These are phyloP conservation scores for Hemicrepidius hirtus DNA, from an alignment of 2,888 invertebrate species.

Conservation along the genomic window DNA sequence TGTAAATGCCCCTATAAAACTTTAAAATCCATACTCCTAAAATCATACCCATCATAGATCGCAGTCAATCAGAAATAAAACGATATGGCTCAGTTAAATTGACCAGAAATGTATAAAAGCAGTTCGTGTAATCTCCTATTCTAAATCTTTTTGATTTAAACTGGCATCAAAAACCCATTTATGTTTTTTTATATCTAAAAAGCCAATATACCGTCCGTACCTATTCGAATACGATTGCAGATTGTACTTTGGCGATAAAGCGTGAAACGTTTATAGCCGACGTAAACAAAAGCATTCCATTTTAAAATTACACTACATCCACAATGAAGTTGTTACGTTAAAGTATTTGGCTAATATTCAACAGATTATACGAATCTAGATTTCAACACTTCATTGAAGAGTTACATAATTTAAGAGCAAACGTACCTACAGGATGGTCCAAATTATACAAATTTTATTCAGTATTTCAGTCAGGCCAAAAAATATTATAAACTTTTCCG, in stretches of 20 bases:
- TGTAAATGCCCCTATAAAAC: constrained; percentile 42
- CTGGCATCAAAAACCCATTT: constrained; percentile 49
- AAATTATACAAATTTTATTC: too few species aligned
- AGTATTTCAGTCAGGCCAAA: too few species aligned
- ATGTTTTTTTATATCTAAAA: constrained; percentile 45
- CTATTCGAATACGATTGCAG: constrained; percentile 31
- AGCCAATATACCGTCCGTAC: constrained; percentile 36
- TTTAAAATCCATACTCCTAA: constrained; percentile 40
- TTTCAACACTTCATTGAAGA: too few species aligned
- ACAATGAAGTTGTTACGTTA: too few species aligned
- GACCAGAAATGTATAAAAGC: constrained; percentile 56
- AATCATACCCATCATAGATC: constrained; percentile 54
- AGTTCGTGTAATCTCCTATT: constrained; percentile 39
- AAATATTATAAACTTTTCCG: too few species aligned
- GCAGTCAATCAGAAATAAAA: constrained; percentile 61
- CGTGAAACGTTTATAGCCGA: background rate
- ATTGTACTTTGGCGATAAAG: constrained; percentile 43
- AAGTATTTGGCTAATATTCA: too few species aligned
- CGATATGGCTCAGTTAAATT: constrained; percentile 62
- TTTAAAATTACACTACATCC: too few species aligned
- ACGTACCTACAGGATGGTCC: too few species aligned
- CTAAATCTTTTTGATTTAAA: constrained; percentile 53
- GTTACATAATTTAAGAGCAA: too few species aligned
- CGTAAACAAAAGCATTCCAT: constrained; percentile 11
- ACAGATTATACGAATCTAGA: too few species aligned